Conservation (phyloP, 53 echinoderm and acorn worm species). For the Crossaster papposus region DNA sequence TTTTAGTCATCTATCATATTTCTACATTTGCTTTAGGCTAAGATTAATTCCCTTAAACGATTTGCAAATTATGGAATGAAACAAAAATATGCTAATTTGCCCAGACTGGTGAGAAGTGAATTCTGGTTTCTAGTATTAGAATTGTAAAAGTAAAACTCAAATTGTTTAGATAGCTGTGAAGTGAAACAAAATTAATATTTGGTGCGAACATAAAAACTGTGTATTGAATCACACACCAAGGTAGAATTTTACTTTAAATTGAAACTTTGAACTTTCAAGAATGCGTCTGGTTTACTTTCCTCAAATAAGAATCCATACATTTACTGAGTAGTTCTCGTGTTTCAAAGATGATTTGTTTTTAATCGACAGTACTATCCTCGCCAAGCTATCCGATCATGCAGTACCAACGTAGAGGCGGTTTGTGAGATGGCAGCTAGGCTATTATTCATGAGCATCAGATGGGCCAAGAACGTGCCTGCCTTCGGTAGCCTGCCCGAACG, state of each 20-base stretch:
- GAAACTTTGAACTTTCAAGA: not conserved
- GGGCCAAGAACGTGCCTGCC: conserved; percentile 97
- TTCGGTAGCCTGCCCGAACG: conserved; percentile 78
- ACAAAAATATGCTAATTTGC: too few species aligned
- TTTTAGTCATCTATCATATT: not conserved
- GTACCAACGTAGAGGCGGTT: conserved; percentile 65
- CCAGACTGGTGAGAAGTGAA: too few species aligned
- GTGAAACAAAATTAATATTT: too few species aligned
- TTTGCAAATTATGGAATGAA: too few species aligned
- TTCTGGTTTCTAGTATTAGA: too few species aligned
- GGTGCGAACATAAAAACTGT: too few species aligned
- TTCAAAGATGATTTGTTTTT: not conserved
- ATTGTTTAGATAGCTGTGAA: too few species aligned
- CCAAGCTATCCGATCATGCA: conserved; percentile 15
- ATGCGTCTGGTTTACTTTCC: not conserved
- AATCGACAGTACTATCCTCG: conserved; percentile 52
- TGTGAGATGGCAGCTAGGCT: conserved; percentile 86
- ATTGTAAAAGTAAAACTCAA: too few species aligned
- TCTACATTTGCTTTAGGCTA: not conserved
- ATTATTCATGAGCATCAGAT: conserved; percentile 95
- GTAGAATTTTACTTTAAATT: too few species aligned
- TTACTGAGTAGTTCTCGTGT: too few species aligned
- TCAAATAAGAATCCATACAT: not conserved
- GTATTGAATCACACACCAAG: too few species aligned
- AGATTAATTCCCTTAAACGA: too few species aligned